Evolutionary conservation across 2,113 vertebrate species (phyloP), one percentile per base, ranked within the genome.

Genomic region (Hoplias malabaricus): DNA sequence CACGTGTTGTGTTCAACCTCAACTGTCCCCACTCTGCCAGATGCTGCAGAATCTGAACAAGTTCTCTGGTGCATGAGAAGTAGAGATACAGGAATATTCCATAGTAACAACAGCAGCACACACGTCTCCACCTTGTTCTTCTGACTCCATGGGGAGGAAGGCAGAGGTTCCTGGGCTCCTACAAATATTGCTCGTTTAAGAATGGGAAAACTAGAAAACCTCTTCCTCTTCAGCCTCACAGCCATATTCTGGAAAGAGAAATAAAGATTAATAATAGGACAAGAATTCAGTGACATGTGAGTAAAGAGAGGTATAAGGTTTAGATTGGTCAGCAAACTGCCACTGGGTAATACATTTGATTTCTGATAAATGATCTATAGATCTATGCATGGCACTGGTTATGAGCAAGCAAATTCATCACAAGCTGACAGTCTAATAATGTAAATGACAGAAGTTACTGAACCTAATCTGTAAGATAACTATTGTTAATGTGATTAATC

Each of bases 141-240:
- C 19, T 57, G n/a, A 7, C 66, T 59, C 66, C 31, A 33, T 16
- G 29, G 42, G 31, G 31, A 63, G 50, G 29, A 23, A 3, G 46
- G 31, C 65, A 19, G 31, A 2, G 2, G 5, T 59, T n/a, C 9
- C 6, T 9, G 8, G 29, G 25, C 33, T 21, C 29, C 43, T 23
- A 31, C 46, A 36, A 57, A 6, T 13, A 68, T 43, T 3, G 27
- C 34, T 63, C 48, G 54, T 36, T 63, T 48, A 21, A 66, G 14
- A 16, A 2, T n/a, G 36, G 27, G 29, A 72, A 16, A 33, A 16
- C 73, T 84, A 91, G 65, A 90, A 90, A 1, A 83, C 80, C 25
- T 92, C 91, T 62, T 91, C 89, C 19, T 90, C 89, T 67, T 90
- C 88, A 4, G 46, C 86, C 31, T 89, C 88, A 85, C 89, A 89